Percentiles rank a stretch among this genome's conserved stretches.
phyloP scores from a whole-genome alignment of 2,113 vertebrate genomes.

The Pachycephala philippinensis region DNA sequence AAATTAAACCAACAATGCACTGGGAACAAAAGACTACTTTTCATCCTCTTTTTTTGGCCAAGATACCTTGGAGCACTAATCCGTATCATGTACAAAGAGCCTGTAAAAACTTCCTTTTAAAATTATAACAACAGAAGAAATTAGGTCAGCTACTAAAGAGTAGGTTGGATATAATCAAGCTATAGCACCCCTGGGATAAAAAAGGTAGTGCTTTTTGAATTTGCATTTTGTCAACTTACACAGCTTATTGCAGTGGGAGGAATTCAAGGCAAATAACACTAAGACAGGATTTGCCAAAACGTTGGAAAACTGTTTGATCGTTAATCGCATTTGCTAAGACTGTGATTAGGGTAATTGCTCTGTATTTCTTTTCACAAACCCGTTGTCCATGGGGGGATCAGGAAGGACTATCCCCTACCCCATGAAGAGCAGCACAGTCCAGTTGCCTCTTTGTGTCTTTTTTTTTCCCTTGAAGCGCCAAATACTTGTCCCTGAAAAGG shows the following conservation, averaged over 20 bases:
- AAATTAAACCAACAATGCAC: neutral
- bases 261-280: neutral
- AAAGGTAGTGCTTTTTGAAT: constrained; percentile 21
- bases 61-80: neutral
- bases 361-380: neutral
- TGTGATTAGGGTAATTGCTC: constrained; percentile 18
- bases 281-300: neutral
- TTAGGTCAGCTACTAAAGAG: constrained; percentile 15
- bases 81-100: neutral
- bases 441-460: neutral
- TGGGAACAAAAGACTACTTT: neutral
- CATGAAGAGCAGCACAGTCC: neutral
- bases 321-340: constrained; percentile 22
- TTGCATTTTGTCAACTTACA: neutral
- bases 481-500: neutral
- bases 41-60: neutral
- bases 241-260: neutral
- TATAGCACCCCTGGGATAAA: neutral
- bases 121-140: constrained; percentile 30
- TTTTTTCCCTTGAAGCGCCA: accelerated
- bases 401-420: neutral
- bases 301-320: constrained; percentile 12
- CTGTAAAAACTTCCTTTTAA: constrained; percentile 13
- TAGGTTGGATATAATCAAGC: neutral
- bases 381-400: neutral